Evolutionary conservation across 2,888 invertebrate genomes (phyloP), one percentile per base, ranked within the genome.

Genomic region (Autographa gamma): DNA sequence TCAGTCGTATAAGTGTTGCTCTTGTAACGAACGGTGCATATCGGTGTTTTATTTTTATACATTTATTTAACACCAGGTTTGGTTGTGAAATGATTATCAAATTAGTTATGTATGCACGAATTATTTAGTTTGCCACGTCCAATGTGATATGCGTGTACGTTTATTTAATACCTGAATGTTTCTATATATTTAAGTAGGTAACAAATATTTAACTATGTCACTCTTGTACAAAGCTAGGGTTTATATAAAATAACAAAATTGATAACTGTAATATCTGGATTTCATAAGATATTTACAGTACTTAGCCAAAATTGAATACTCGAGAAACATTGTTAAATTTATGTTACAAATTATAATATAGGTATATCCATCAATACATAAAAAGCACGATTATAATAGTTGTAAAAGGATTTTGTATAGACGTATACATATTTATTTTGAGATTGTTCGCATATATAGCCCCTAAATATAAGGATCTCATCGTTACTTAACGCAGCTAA

Each of bases 81-180:
- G 87, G 88, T 86, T 88, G 88, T 88, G 88, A 87, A 69, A 79
- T 71, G 66, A 72, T 83, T 84, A 79, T 81, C 71, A 76, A 59
- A 16, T 52, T 34, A 72, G 59, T 63, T 66, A 58, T 25, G 65
- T 60, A 41, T 69, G 76, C 80, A 74, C 79, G 69, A 64, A 38
- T 73, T 76, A 80, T 31, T 64, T 41, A 63, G 60, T 66, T 71
- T 52, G 38, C 71, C 38, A 65, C 85, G 83, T 87, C 84, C 86
- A 85, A 86, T 89, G 90, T 90, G 90, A 90, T 90, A 89, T 89
- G 87, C 72, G 87, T 87, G 83, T 83, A 77, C 76, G 77, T 81
- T 85, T 83, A 81, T 71, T 43, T 78, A 52, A 48, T 25, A 13
- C 19, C 18, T 19, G 43, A 54, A 65, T 14, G 14, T 43, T 43